Evolutionary conservation across 2,797 vertebrate genomes (phyloP).

Genomic region (Sebastes hopkinsi): DNA sequence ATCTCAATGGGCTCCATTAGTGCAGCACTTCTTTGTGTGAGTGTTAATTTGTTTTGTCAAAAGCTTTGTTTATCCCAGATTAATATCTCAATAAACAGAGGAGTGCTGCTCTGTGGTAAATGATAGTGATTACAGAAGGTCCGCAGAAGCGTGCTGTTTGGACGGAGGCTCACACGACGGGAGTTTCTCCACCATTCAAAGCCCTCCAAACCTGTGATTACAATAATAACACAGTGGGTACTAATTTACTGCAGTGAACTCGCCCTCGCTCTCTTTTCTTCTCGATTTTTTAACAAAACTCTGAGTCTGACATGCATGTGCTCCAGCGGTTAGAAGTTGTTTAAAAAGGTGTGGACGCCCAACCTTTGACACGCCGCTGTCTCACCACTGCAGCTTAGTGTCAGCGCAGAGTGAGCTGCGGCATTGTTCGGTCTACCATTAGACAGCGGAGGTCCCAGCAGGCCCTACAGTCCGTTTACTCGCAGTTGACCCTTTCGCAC

Average conservation of each 20-base stretch:
- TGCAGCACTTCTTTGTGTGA: constrained; percentile 62
- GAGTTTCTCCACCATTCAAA: constrained; percentile 72
- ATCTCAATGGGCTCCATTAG: constrained; percentile 80
- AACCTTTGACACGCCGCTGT: constrained; percentile 42
- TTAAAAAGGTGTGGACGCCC: constrained; percentile 44
- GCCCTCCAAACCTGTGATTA: constrained; percentile 81
- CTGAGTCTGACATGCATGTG: constrained; percentile 6
- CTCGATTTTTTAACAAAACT: constrained; percentile 11
- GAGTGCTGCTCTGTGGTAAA: constrained; percentile 74
- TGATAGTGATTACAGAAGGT: constrained; percentile 84
- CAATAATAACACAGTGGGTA: constrained; percentile 78
- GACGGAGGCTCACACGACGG: constrained; percentile 64
- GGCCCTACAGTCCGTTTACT: constrained; percentile 44
- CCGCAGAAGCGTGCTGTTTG: constrained; percentile 50
- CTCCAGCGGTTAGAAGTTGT: constrained; percentile 36
- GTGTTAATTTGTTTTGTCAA: constrained; percentile 84
- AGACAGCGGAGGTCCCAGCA: constrained; percentile 58
- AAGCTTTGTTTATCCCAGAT: constrained; percentile 84
- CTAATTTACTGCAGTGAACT: constrained; percentile 74
- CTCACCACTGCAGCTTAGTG: constrained; percentile 52
- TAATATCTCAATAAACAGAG: constrained; percentile 84
- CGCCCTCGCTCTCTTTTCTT: constrained; percentile 11
- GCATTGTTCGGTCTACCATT: constrained; percentile 65
- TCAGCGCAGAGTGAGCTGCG: constrained; percentile 37
- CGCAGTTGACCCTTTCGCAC: constrained; percentile 53